These are phyloP conservation scores for Sphaerophoria rueppellii DNA, from an alignment of 2,888 invertebrate genomes.

Conservation along the genomic window DNA sequence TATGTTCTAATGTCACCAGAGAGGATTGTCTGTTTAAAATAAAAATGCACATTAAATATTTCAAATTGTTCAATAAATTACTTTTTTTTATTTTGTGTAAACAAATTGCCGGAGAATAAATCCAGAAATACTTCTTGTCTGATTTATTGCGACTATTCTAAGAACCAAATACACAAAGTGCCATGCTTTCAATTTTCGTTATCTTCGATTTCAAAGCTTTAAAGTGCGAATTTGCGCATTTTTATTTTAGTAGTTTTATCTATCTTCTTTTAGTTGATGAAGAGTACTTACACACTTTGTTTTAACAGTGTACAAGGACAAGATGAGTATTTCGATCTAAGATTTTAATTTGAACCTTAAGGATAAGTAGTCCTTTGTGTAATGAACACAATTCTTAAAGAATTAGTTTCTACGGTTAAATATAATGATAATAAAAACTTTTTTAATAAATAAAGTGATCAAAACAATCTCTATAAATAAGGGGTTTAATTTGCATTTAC, in stretches of 20 bases:
- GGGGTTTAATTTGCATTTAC: too few species aligned
- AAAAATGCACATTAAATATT: background rate
- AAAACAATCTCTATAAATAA: too few species aligned
- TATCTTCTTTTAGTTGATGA: background rate
- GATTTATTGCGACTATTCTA: background rate
- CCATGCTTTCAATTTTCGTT: constrained; percentile 16
- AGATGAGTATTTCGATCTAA: background rate
- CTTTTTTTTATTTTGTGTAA: too few species aligned
- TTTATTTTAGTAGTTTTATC: background rate
- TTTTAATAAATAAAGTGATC: too few species aligned
- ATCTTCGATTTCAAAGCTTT: constrained; percentile 12
- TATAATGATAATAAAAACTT: too few species aligned
- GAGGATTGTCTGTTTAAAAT: background rate
- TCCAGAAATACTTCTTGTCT: background rate
- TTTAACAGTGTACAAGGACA: background rate
- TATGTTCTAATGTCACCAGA: constrained; percentile 50
- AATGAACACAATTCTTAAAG: too few species aligned
- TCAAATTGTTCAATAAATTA: background rate
- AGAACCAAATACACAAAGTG: background rate
- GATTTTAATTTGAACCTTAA: background rate
- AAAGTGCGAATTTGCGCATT: constrained; percentile 18
- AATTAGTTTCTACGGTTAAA: too few species aligned
- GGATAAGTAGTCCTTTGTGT: too few species aligned
- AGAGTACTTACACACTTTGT: background rate
- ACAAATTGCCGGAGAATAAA: too few species aligned